Conservation (phyloP, 64 coral and sea anemone species). For the Pocillopora damicornis region DNA sequence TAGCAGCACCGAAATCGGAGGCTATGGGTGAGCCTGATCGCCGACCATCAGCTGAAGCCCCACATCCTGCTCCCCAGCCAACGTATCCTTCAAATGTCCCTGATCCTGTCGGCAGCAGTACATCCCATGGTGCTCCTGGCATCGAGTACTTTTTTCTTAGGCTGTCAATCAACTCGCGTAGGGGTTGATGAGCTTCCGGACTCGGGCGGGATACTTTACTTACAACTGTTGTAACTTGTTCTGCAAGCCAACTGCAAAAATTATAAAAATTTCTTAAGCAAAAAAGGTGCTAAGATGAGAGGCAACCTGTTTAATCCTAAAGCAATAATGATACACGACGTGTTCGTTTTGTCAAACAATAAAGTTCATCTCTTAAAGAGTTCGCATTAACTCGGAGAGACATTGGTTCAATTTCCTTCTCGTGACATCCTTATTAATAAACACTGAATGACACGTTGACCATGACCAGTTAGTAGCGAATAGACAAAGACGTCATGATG, state of each 20-base stretch:
- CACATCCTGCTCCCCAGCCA: conserved; percentile 42
- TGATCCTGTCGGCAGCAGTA: conserved; percentile 22
- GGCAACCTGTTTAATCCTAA: background rate
- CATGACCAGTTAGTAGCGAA: no score
- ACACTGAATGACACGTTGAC: no score
- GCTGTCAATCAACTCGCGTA: background rate
- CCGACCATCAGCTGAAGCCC: conserved; percentile 46
- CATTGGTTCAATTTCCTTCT: no score
- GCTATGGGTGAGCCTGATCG: background rate
- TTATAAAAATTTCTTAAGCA: no score
- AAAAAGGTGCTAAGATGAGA: background rate
- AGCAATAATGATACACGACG: background rate
- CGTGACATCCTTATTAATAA: no score
- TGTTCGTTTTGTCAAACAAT: no score
- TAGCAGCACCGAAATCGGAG: conserved; percentile 29
- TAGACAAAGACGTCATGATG: no score
- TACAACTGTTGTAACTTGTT: background rate
- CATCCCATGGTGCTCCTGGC: background rate
- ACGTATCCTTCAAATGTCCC: conserved; percentile 53
- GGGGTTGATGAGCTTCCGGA: conserved; percentile 1
- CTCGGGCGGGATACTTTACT: background rate
- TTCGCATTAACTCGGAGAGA: no score
- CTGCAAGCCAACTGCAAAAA: background rate
- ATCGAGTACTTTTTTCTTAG: conserved; percentile 28
- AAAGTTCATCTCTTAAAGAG: no score